Conservation (phyloP, 2,888 invertebrate genomes). For the Drosophila colorata region DNA sequence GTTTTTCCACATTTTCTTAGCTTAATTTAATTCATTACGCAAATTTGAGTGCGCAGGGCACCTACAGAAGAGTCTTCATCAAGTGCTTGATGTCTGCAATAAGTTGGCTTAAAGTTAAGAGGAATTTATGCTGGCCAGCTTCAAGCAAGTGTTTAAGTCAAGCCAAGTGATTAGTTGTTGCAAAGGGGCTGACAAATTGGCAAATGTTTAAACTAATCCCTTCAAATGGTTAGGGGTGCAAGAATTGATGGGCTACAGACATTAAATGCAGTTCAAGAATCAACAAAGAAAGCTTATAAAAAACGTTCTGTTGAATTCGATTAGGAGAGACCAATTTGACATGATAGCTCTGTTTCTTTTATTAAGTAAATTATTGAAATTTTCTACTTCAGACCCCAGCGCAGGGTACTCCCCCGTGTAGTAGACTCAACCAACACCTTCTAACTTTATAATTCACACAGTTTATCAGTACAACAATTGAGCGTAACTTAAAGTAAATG, state of each 20-base stretch:
- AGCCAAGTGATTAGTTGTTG: conserved; percentile 1
- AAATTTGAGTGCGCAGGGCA: conserved; percentile 10
- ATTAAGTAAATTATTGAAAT: too few species aligned
- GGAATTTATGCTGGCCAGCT: background rate
- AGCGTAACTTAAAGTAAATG: conserved; percentile 6
- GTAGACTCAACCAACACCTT: background rate
- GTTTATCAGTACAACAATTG: conserved; percentile 9
- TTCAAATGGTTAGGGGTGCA: background rate
- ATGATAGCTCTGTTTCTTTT: too few species aligned
- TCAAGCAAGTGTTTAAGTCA: conserved; percentile 2
- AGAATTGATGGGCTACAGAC: conserved; percentile 12
- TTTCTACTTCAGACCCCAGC: too few species aligned
- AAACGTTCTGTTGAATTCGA: too few species aligned
- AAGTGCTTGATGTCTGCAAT: conserved; percentile 15
- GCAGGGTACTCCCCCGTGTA: too few species aligned
- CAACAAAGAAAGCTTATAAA: conserved; percentile 1
- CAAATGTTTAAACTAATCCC: conserved; percentile 22
- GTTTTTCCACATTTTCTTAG: conserved; percentile 51
- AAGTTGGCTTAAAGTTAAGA: conserved; percentile 13
- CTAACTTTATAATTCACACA: background rate
- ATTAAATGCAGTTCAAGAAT: conserved; percentile 20
- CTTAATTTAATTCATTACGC: conserved; percentile 72
- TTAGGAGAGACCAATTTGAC: too few species aligned
- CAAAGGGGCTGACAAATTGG: conserved; percentile 22
- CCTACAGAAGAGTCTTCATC: conserved; percentile 2